Evolutionary conservation across 2,113 vertebrate species (phyloP), one percentile per base, ranked within the genome.

Genomic region (Hippocampus comes): DNA sequence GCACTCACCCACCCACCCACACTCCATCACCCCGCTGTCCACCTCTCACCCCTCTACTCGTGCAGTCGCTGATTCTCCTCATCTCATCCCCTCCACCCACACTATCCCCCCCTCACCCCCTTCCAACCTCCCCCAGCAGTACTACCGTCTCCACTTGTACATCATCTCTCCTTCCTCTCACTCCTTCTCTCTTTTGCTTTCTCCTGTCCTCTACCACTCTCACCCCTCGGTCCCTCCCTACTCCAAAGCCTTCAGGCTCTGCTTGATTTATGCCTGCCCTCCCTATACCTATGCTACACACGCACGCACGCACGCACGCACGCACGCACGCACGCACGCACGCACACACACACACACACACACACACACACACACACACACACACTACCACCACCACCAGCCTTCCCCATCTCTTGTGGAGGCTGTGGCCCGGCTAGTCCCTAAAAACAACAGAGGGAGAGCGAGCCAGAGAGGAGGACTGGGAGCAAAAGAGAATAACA

Each of bases 361-460:
- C 53, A 57, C n/a, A 12, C 23, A 25, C 56, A 25, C 25, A 25
- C 25, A 25, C 25, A 25, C 25, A 25, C 25, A 25, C 25, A 25
- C 25, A 25, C 25, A 25, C 25, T 25, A 64, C 68, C 69, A 78
- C 74, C 64, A 77, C 88, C 88, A 79, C 80, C 85, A 86, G 86
- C 85, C 87, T 73, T 86, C 80, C 82, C 84, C 89, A 84, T 91
- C 90, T 89, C 86, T 90, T 78, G 68, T 87, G 82, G 89, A 92
- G 91, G 88, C 90, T 93, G 90, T 86, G 91, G 91, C 91, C 91
- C 81, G 70, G 84, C 89, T 90, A 89, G 92, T 92, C 91, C 91
- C 91, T 92, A 92, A 93, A 93, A 92, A 92, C 90, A 92, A 92
- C 89, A 91, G 82, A 82, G 76, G 73, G 73, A 76, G 78, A 82